phyloP scores from a whole-genome alignment of 2,113 vertebrate genomes.

The Macquaria australasica region DNA sequence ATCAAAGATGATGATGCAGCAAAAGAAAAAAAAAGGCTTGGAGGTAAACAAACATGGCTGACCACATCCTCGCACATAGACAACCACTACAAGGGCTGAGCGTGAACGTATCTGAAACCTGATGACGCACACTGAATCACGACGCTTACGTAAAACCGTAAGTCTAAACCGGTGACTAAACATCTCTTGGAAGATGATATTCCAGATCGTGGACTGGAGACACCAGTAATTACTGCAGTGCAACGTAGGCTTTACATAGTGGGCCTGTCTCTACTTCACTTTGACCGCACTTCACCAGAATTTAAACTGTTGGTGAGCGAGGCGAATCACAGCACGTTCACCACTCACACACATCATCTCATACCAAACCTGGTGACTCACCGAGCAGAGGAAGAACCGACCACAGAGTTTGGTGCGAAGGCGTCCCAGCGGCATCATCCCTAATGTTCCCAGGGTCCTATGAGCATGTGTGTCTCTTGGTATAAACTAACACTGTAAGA shows the following conservation, averaged over 20 bases:
- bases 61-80: conserved; percentile 53
- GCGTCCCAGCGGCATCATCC: neutral
- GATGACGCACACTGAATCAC: conserved; percentile 67
- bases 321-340: conserved; percentile 42
- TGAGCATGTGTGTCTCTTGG: too few species aligned
- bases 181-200: conserved; percentile 40
- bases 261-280: conserved; percentile 24
- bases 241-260: conserved; percentile 10
- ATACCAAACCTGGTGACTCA: conserved; percentile 65
- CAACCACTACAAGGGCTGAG: neutral
- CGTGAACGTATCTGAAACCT: neutral
- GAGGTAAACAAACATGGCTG: conserved; percentile 39
- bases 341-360: conserved; percentile 26
- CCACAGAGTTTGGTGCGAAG: conserved; percentile 42
- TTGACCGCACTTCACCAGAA: conserved; percentile 55
- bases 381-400: conserved; percentile 37
- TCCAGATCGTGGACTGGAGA: neutral
- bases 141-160: conserved; percentile 33
- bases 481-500: too few species aligned
- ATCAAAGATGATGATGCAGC: conserved; percentile 21
- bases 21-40: conserved; percentile 6
- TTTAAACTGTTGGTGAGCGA: conserved; percentile 31
- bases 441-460: too few species aligned
- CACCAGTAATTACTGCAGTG: conserved; percentile 40
- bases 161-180: conserved; percentile 55